Evolutionary conservation across 1,140 invertebrate genomes (phyloP).

Genomic region (Drosophila pruinosa): DNA sequence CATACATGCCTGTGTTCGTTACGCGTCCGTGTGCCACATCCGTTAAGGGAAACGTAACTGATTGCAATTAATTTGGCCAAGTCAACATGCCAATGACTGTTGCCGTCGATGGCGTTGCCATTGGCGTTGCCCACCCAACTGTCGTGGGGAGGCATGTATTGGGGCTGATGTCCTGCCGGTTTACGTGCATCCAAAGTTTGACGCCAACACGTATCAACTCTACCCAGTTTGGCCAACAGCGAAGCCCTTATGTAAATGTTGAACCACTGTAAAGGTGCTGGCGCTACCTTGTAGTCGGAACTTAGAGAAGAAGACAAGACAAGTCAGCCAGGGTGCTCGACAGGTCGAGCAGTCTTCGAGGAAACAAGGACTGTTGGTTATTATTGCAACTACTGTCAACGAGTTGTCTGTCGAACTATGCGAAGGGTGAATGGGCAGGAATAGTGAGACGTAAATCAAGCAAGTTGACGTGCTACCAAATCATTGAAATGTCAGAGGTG

Average conservation of each 20-base stretch:
- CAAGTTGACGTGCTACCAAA: constrained; percentile 21
- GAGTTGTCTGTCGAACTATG: constrained; percentile 15
- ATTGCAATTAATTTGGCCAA: constrained; percentile 79
- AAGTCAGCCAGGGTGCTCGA: not conserved
- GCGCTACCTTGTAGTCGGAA: not conserved
- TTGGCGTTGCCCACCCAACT: not conserved
- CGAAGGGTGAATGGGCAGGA: not conserved
- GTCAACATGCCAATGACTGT: constrained; percentile 65
- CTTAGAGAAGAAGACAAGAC: not conserved
- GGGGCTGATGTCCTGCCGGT: constrained; percentile 14
- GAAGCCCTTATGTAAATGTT: constrained; percentile 43
- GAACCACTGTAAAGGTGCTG: constrained; percentile 28
- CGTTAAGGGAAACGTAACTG: constrained; percentile 66
- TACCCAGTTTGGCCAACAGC: not conserved
- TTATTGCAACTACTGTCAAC: constrained; percentile 30
- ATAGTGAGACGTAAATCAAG: constrained; percentile 50
- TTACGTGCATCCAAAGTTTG: constrained; percentile 35
- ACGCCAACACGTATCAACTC: constrained; percentile 34
- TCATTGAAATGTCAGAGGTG: constrained; percentile 25
- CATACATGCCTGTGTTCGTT: constrained; percentile 17
- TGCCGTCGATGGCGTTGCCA: constrained; percentile 1
- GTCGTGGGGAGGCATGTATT: not conserved
- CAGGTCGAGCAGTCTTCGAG: not conserved
- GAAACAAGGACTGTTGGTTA: too few relatives aligned
- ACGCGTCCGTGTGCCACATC: constrained; percentile 45